Evolutionary conservation across 2,888 invertebrate genomes (phyloP).

Genomic region (Druceiella hillmani): DNA sequence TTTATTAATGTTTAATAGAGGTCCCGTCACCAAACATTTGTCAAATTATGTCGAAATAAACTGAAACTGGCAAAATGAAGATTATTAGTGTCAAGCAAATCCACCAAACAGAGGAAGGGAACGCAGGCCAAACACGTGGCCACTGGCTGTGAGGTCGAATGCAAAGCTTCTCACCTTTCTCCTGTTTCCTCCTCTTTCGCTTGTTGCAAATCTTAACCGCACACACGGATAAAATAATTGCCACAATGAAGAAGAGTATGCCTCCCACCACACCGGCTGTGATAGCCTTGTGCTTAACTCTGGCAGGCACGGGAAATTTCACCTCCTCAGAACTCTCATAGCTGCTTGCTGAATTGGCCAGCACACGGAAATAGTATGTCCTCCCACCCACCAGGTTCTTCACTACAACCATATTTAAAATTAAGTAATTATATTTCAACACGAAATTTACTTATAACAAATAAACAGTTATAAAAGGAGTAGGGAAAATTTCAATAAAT

Average conservation of each 20-base stretch:
- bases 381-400: slow-evolving; percentile 88
- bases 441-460: slow-evolving; percentile 2
- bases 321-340: slow-evolving; percentile 85
- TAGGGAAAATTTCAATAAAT: too few species aligned
- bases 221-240: slow-evolving; percentile 94
- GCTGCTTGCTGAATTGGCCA: slow-evolving; percentile 81
- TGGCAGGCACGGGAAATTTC: slow-evolving; percentile 83
- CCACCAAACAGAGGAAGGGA: neutral
- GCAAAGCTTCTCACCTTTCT: slow-evolving; percentile 82
- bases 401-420: slow-evolving; percentile 50
- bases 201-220: slow-evolving; percentile 98
- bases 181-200: slow-evolving; percentile 93
- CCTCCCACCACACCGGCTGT: slow-evolving; percentile 96
- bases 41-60: too few species aligned
- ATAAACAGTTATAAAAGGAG: neutral
- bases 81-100: neutral
- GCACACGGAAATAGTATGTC: slow-evolving; percentile 87
- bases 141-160: slow-evolving; percentile 31
- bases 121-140: slow-evolving; percentile 18
- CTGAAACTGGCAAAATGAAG: too few species aligned
- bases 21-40: slow-evolving; percentile 2
- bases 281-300: slow-evolving; percentile 92
- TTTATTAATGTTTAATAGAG: slow-evolving; percentile 6
- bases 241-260: slow-evolving; percentile 94
- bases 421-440: slow-evolving; percentile 4